Conservation (phyloP, 2,113 vertebrate genomes). For the zebrafish (Danio rerio) region DNA sequence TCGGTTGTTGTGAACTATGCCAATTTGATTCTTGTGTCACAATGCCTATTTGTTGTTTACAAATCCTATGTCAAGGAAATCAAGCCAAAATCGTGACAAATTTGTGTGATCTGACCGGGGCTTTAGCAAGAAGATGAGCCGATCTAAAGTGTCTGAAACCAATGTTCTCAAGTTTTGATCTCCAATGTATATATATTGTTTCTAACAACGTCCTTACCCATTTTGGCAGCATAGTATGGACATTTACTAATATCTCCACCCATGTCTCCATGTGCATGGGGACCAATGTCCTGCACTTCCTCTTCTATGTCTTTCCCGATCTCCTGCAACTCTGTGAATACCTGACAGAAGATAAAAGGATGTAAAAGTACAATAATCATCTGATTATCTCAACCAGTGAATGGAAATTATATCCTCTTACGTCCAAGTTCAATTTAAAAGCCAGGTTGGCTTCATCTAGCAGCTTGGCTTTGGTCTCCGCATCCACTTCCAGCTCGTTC, state of each 20-base stretch:
- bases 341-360: constrained; percentile 67
- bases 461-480: constrained; percentile 81
- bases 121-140: no score
- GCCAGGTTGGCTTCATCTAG: constrained; percentile 90
- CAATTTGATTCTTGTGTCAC: no score
- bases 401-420: constrained; percentile 55
- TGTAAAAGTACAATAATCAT: not conserved
- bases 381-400: not conserved
- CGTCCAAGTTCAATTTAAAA: constrained; percentile 94
- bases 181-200: no score
- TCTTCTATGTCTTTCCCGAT: constrained; percentile 78
- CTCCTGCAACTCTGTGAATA: constrained; percentile 92
- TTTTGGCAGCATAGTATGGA: constrained; percentile 85
- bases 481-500: constrained; percentile 88
- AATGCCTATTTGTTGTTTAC: no score
- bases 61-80: no score
- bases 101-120: no score
- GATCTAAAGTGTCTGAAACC: no score
- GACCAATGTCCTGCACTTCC: constrained; percentile 76
- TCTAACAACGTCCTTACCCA: constrained; percentile 68
- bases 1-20: no score
- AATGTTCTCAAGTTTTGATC: no score
- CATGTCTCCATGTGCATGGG: constrained; percentile 78
- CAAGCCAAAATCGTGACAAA: no score
- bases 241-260: constrained; percentile 89